phyloP scores from a whole-genome alignment of 2,888 invertebrate genomes.

The Cerastoderma edule region DNA sequence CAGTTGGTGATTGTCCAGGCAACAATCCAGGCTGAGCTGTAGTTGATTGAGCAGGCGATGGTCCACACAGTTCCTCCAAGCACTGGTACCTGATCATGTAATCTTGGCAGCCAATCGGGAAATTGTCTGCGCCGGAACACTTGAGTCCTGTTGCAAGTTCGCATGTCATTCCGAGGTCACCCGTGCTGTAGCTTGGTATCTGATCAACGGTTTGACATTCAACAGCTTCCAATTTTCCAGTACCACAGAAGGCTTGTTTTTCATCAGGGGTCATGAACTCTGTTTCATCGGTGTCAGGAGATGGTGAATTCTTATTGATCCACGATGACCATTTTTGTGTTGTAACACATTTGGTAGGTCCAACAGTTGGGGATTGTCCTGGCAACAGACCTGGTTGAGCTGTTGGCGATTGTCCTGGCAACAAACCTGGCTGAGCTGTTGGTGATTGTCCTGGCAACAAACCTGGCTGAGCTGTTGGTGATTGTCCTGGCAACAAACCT shows the following conservation, averaged over 20 bases:
- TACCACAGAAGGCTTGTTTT: conserved; percentile 65
- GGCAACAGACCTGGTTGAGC: too few relatives aligned
- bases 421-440: background rate
- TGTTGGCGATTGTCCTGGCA: too few relatives aligned
- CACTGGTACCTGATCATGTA: conserved; percentile 78
- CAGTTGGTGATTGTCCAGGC: conserved; percentile 29
- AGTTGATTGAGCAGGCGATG: too few relatives aligned
- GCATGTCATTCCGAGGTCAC: conserved; percentile 82
- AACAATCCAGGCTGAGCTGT: conserved; percentile 43
- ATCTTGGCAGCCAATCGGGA: conserved; percentile 69
- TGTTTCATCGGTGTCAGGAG: conserved; percentile 64
- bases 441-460: conserved; percentile 5
- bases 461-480: conserved; percentile 17
- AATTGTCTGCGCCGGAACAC: conserved; percentile 85
- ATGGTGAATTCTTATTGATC: conserved; percentile 70
- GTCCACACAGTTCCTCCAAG: conserved; percentile 52
- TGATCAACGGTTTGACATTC: conserved; percentile 69
- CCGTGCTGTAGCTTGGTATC: conserved; percentile 66
- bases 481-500: conserved; percentile 17
- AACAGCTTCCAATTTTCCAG: conserved; percentile 73
- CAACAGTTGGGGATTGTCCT: too few relatives aligned
- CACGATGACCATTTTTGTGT: conserved; percentile 71
- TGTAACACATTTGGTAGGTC: too few relatives aligned
- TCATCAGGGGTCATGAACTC: conserved; percentile 62
- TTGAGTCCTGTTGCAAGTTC: conserved; percentile 89